Conservation (phyloP, 92 coral and sea anemone species). For the Heliopora coerulea region DNA sequence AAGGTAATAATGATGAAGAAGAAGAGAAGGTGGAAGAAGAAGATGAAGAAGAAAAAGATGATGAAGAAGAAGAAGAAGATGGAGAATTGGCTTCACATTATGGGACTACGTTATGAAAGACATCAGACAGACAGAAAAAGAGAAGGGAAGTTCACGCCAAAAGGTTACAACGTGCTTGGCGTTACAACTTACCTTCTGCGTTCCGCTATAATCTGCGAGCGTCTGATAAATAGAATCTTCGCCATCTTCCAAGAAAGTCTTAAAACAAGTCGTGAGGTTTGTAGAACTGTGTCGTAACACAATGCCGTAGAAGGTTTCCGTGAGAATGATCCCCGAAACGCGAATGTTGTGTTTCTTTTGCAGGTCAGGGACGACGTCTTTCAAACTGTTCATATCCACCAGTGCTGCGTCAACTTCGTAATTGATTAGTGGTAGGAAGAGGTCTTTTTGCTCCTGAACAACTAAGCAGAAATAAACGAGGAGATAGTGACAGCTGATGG, state of each 20-base stretch:
- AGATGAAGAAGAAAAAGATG: neutral
- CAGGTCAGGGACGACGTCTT: conserved; percentile 55
- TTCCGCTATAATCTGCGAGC: conserved; percentile 66
- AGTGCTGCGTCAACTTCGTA: conserved; percentile 74
- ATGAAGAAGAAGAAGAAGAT: neutral
- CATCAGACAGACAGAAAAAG: no score
- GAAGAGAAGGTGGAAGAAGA: neutral
- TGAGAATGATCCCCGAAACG: conserved; percentile 57
- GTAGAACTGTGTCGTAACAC: conserved; percentile 56
- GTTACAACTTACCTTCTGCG: conserved; percentile 58
- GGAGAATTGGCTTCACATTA: no score
- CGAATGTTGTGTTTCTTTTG: conserved; percentile 60
- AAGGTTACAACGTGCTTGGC: neutral
- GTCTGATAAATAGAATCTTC: conserved; percentile 58
- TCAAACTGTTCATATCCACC: conserved; percentile 76
- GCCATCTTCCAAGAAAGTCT: conserved; percentile 52
- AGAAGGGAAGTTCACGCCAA: no score
- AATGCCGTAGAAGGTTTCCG: conserved; percentile 69
- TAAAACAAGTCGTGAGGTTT: conserved; percentile 56
- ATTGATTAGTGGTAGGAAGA: conserved; percentile 59
- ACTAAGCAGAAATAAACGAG: conserved; percentile 45
- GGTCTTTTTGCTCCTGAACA: conserved; percentile 50
- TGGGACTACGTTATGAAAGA: no score
- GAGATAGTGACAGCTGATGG: neutral
- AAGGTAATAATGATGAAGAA: neutral